Evolutionary conservation across 2,113 vertebrate genomes (phyloP), one percentile per base, ranked within the genome.

Genomic region (Xenus cinereus): DNA sequence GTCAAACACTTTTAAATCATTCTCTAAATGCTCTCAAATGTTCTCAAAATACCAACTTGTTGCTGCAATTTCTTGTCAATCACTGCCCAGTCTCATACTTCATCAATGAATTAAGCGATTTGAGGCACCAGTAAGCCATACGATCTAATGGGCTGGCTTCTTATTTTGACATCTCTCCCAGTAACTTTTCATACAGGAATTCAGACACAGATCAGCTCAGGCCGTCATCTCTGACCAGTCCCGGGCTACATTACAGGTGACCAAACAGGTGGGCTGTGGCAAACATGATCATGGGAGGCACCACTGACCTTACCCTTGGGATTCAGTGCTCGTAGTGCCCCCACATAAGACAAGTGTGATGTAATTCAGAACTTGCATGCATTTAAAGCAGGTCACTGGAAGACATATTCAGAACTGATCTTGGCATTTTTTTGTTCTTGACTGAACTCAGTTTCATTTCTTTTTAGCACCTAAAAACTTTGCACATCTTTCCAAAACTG

Each of bases 261-360:
- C 46, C 56, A 63, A 32, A 54, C 4, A 37, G 30, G 6, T 69
- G 39, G 12, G 24, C 20, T 45, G 22, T 53, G 67, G 14, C 11
- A 37, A 73, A 67, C 12, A 7, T 18, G 14, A 23, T 15, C 41
- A n/a, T 16, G 30, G 21, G 16, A 30, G 43, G 7, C 33, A 64
- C 0, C 0, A 22, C 27, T 60, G 48, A 39, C 30, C 43, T 75
- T 62, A 28, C 9, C 9, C 35, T 79, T 60, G 33, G 19, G 18
- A 57, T 83, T 73, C 39, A 48, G 22, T 18, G 48, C 14, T 68
- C 0, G 0, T 60, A 53, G 51, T 0, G 0, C 35, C 41, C 48
- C 33, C 35, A 28, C 1, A 1, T 37, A 56, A 71, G 14, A 20
- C 20, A 53, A 37, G 24, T 1, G 0, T 60, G 35, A 33, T 19